Evolutionary conservation across 2,797 vertebrate species (phyloP), one percentile per base, ranked within the genome.

Genomic region (Knipowitschia caucasica): DNA sequence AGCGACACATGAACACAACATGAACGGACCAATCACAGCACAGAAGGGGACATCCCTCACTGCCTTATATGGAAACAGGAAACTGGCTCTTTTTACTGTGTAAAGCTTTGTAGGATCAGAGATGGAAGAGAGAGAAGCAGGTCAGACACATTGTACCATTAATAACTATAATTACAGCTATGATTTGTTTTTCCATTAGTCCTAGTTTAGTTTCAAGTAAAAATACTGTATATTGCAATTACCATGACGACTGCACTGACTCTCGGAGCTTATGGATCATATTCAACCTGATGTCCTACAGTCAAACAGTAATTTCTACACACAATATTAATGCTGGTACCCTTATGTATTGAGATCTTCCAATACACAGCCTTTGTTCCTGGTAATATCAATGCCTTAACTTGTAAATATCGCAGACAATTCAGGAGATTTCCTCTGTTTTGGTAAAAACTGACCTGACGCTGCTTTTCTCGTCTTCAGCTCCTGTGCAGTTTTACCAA

Each of bases 21-120:
- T 39, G 53, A 65, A 61, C 25, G 0, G 27, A 58, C 58, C 66
- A 67, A 64, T 74, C 56, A 75, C 66, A 69, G 50, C 61, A 58
- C 58, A 17, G 43, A 3, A 11, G 12, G 17, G 34, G 69, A 20
- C 69, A 30, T 66, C 63, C 7, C 1, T 24, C 26, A 20, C 26
- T 27, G 40, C 34, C 44, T 31, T 29, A 39, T 40, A 44, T 31
- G 27, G 45, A 47, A 47, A 46, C 26, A 29, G 26, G 26, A 29
- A 46, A 31, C 15, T 20, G 26, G 4, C 8, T 24, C 31, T 24
- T 33, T 11, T 30, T 12, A 14, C 3, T 11, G 39, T 17, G 53
- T 43, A 43, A 60, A 38, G 23, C 26, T 50, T 26, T 26, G n/a
- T n/a, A 26, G 31, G 20, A 42, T 31, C 20, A 47, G 30, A 35